Conservation (phyloP, 2,113 vertebrate genomes). For the Tragulus kanchil region DNA sequence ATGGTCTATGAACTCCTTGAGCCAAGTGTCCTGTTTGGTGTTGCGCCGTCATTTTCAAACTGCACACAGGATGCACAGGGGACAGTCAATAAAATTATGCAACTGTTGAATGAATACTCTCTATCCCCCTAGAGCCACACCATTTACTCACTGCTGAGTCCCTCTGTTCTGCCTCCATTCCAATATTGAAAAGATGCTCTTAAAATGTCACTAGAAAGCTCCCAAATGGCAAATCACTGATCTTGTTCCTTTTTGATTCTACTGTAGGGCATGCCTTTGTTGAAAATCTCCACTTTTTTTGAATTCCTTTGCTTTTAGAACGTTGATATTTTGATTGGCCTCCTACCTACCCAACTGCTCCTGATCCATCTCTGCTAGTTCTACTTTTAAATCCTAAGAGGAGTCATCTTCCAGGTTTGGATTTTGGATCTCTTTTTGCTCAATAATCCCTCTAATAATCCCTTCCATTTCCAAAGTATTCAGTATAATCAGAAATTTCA, state of each 20-base stretch:
- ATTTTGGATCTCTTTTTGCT: neutral
- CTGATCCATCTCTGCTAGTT: neutral
- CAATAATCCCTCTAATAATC: conserved; percentile 11
- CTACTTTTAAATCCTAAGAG: neutral
- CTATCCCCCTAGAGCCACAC: neutral
- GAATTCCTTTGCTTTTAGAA: neutral
- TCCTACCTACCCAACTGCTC: neutral
- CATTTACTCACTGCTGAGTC: neutral
- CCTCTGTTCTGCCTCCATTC: neutral
- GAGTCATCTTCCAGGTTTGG: conserved; percentile 28
- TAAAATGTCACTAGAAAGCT: neutral
- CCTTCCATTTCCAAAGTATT: neutral
- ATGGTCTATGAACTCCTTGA: neutral
- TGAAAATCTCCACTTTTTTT: conserved; percentile 22
- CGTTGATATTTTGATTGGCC: neutral
- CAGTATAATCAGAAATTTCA: neutral
- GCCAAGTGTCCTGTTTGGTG: neutral
- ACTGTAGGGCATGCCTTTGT: neutral
- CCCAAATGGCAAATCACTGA: neutral
- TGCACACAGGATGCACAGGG: neutral
- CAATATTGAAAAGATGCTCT: neutral
- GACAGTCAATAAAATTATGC: neutral
- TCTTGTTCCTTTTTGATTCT: neutral
- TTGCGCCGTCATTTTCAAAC: neutral
- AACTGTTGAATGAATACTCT: neutral